Conservation (phyloP, 2,113 vertebrate genomes). For the Seriola dumerili region DNA sequence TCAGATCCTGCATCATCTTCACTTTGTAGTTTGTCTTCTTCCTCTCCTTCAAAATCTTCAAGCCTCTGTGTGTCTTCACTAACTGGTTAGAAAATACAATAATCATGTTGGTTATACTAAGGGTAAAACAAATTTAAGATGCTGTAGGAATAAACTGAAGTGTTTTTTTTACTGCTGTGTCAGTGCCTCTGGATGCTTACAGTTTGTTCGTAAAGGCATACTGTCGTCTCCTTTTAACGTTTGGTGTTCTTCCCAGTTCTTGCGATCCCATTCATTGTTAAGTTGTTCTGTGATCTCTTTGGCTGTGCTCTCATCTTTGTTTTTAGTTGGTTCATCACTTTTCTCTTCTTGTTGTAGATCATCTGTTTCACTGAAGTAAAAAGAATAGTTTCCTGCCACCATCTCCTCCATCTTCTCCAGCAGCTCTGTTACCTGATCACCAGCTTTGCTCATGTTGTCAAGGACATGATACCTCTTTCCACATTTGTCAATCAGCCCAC, state of each 20-base stretch:
- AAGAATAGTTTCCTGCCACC: conserved; percentile 22
- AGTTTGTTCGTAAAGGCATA: rapidly evolving
- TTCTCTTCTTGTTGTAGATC: not conserved
- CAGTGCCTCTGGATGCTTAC: not conserved
- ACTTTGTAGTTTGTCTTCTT: not conserved
- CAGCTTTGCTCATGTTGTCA: not conserved
- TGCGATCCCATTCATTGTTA: too few relatives aligned
- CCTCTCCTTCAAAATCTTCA: not conserved
- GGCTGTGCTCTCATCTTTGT: not conserved
- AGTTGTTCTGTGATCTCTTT: conserved; percentile 8
- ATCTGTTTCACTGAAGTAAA: not conserved
- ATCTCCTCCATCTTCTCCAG: conserved; percentile 50
- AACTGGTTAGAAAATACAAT: conserved; percentile 2
- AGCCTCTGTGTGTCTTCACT: not conserved
- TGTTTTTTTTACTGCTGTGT: not conserved
- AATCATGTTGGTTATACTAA: not conserved
- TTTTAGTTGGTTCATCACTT: not conserved
- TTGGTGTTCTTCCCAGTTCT: not conserved
- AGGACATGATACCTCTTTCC: conserved; percentile 40
- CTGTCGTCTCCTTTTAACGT: not conserved
- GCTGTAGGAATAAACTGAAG: not conserved
- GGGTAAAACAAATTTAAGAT: too few relatives aligned
- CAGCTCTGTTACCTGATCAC: conserved; percentile 17
- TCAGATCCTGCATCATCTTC: not conserved
- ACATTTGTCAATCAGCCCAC: conserved; percentile 37